A percentile compares a stretch with the other conserved stretches of the same genome.
Conservation (phyloP, 2,888 invertebrate species). For the Cryptocephalus moraei region DNA sequence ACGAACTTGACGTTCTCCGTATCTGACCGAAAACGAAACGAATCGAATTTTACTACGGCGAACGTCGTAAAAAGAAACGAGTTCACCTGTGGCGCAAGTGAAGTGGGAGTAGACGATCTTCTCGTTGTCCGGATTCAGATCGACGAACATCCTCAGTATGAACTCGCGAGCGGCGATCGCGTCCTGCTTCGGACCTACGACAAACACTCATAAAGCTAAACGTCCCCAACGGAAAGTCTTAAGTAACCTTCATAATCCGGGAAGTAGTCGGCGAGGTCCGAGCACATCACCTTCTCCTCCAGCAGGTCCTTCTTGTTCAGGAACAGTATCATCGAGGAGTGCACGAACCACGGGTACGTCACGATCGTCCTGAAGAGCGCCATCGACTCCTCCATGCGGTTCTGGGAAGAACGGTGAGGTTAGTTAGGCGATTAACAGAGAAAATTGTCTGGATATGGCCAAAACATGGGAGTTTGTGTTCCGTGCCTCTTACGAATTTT, state of each 20-base stretch:
- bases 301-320: conserved; percentile 99
- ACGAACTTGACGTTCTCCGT: conserved; percentile 99
- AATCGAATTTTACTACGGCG: no score
- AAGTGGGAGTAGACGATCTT: conserved; percentile 99
- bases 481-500: no score
- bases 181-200: conserved; percentile 72
- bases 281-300: conserved; percentile 99
- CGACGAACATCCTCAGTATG: conserved; percentile 99
- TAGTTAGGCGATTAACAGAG: no score
- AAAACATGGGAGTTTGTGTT: no score
- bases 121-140: conserved; percentile 99
- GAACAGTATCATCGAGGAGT: conserved; percentile 99
- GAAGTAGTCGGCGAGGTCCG: conserved; percentile 99
- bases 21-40: conserved; percentile 71
- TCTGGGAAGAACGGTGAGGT: conserved; percentile 49
- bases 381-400: conserved; percentile 99
- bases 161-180: conserved; percentile 98
- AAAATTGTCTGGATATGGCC: no score
- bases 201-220: background rate
- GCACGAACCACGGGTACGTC: conserved; percentile 99
- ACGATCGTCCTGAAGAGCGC: conserved; percentile 99
- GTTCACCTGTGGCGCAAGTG: conserved; percentile 99
- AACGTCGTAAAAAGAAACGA: no score
- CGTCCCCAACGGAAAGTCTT: background rate
- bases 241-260: conserved; percentile 96